Base-by-base conservation (phyloP, 2,888 invertebrate species). In the Xylocampa areola region DNA sequence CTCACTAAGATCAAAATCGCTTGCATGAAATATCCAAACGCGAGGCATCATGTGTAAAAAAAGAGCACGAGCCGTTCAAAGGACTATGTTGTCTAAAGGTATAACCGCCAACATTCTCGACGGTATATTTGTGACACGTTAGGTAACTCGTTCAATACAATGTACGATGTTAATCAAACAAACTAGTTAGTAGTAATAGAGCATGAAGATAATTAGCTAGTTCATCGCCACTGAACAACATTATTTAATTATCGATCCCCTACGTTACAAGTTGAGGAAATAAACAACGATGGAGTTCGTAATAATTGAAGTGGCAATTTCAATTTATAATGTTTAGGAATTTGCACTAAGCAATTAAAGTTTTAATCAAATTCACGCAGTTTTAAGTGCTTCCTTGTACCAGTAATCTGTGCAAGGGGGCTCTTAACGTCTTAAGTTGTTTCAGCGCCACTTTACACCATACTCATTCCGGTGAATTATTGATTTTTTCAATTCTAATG, bases 141-240 rank as follows among this genome's bases (percentile, higher is more conserved):
- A 53, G 25, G 53, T 43, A 44, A 54, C 17, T 23, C 13, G 33
- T 45, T 27, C 17, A 14, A 7, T 37, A 68, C 57, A 44, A 40
- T 13, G 50, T 49, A 35, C 29, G 14, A 30, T 43, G 49, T 6
- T 55, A 23, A 51, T 35, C 17, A 33, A 36, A 49, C 17, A 33
- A 35, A 49, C 63, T n/a, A 25, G 40, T 62, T 41, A 19, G 23
- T 32, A 11, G 44, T 68, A 36, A 63, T 35, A 30, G 55, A 63
- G 36, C 55, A 29, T 50, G 36, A 55, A 69, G 45, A 47, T 62
- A 44, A 54, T 45, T 47, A 41, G 14, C 23, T 54, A 36, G 39
- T 44, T 51, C 23, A 51, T 41, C 27, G 43, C 32, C 27, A 37
- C 11, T 25, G 48, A 48, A 11, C 17, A 35, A 29, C 23, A 29